Evolutionary conservation across 2,888 invertebrate species (phyloP), one percentile per base, ranked within the genome.

Genomic region (Nezara viridula): DNA sequence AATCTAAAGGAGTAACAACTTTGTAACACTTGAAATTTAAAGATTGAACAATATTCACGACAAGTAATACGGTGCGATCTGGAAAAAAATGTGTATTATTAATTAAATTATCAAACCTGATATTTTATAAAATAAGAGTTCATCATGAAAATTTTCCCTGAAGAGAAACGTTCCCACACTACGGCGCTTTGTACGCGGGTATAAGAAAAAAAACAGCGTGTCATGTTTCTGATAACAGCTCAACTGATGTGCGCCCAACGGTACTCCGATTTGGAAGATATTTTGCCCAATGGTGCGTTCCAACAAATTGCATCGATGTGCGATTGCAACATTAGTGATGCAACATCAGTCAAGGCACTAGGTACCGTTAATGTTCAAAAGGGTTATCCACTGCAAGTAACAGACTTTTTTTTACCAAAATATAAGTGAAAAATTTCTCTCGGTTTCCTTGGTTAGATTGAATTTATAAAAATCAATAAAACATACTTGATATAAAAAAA

Each of bases 241-340:
- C 66, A 21, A 60, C 60, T 60, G 27, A 10, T 60, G 27, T 14
- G 27, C 60, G 16, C 16, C 14, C 16, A 40, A 24, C n/a, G 44
- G 81, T 40, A 44, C 40, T 81, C 0, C n/a, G 81, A 14, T 10
- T 47, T 16, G 81, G 81, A 81, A 81, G 81, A 81, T 81, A 81
- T 47, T 44, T 44, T 81, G 44, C n/a, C 44, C 81, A 44, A 44
- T 47, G 81, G 81, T 81, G 81, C 81, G 44, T n/a, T 81, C 81
- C 81, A 81, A 47, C 81, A 47, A 44, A 81, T 81, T 81, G 44
- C 44, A 81, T 81, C 40, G 19, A 12, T 7, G 10, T n/a, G 32
- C 19, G 32, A 73, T n/a, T 32, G 32, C 66, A 37, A 73, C 37
- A 73, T 73, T 73, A 73, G 66, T 37, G 21, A 73, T 73, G 66